Evolutionary conservation across 1,140 invertebrate genomes (phyloP).

Genomic region (Piezodorus guildinii): DNA sequence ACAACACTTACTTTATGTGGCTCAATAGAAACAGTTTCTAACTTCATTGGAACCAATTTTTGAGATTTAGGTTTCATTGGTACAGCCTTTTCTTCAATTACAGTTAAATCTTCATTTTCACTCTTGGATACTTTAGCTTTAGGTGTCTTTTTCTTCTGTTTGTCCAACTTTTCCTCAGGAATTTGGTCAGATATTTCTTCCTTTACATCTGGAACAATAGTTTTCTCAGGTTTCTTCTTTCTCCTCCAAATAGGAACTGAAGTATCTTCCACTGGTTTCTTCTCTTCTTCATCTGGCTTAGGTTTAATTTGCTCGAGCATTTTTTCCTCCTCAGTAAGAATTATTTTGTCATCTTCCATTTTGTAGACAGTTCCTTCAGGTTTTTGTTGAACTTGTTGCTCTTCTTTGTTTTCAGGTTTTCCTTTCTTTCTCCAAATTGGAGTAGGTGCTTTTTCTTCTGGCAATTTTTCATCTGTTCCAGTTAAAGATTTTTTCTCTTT

Average conservation of each 20-base stretch:
- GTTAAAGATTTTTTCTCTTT: slow-evolving; percentile 27
- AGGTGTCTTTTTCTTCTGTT: slow-evolving; percentile 7
- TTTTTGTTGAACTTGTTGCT: neutral
- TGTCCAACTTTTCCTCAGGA: slow-evolving; percentile 4
- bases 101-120: slow-evolving; percentile 29
- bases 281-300: neutral
- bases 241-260: too few species aligned
- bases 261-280: too few species aligned
- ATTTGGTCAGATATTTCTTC: too few species aligned
- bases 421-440: slow-evolving; percentile 6
- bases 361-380: neutral
- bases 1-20: slow-evolving; percentile 36
- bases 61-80: neutral
- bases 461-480: slow-evolving; percentile 26
- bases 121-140: slow-evolving; percentile 9
- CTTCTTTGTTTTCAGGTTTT: neutral
- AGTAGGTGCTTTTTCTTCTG: slow-evolving; percentile 21
- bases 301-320: neutral
- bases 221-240: too few species aligned
- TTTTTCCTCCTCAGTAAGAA: neutral
- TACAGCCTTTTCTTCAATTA: neutral
- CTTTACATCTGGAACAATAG: too few species aligned
- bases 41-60: slow-evolving; percentile 15
- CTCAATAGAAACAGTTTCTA: slow-evolving; percentile 36
- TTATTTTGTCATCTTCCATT: neutral